Percentiles rank a stretch among this genome's conserved stretches.
Conservation (phyloP, 2,113 vertebrate species). For the Phylloscopus whistleri region DNA sequence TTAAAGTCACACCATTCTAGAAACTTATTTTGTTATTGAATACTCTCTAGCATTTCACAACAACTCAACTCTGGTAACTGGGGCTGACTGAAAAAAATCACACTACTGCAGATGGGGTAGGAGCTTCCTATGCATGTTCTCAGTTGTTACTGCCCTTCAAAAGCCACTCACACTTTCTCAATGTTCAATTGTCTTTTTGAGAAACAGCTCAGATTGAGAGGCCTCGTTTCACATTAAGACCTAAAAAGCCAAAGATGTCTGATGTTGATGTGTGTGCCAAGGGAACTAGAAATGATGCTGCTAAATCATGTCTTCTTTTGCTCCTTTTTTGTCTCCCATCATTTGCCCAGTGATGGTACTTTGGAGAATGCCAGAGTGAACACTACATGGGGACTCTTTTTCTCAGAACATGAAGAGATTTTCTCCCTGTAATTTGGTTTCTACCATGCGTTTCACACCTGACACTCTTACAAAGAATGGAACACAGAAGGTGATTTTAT, state of each 20-base stretch:
- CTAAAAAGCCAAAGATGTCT: background rate
- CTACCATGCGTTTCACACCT: background rate
- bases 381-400: background rate
- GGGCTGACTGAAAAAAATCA: background rate
- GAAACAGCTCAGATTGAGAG: background rate
- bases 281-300: background rate
- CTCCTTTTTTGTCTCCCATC: background rate
- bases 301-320: background rate
- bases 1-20: background rate
- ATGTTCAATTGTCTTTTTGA: background rate
- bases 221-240: background rate
- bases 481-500: background rate
- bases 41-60: background rate
- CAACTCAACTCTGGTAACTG: background rate
- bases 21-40: background rate
- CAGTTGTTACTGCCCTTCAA: background rate
- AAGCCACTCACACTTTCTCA: background rate
- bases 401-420: background rate
- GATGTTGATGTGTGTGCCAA: background rate
- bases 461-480: background rate
- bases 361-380: background rate
- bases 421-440: background rate
- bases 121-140: background rate
- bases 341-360: background rate
- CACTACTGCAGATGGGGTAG: background rate